These are phyloP conservation scores for Catharus bicknelli DNA, from an alignment of 2,113 vertebrate genomes.

Conservation along the genomic window DNA sequence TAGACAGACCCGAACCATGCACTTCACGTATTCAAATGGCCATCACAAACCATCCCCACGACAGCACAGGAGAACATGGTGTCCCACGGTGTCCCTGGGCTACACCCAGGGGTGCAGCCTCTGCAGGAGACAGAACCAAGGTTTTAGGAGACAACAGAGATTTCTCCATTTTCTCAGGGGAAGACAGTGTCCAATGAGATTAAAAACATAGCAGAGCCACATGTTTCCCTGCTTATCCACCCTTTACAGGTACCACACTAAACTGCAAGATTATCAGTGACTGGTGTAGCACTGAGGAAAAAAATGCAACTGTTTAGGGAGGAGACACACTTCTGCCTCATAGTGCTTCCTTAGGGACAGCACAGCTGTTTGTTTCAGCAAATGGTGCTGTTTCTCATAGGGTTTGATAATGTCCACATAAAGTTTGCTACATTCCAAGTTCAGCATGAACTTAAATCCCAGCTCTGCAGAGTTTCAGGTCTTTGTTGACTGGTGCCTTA, in stretches of 20 bases:
- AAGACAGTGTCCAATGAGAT: not conserved
- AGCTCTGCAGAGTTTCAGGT: not conserved
- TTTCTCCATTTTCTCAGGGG: not conserved
- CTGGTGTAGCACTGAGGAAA: not conserved
- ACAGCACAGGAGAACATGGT: rapidly evolving
- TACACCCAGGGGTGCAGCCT: not conserved
- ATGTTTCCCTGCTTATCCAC: not conserved
- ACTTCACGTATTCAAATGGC: not conserved
- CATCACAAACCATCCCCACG: not conserved
- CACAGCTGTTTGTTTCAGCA: not conserved
- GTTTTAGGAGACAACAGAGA: not conserved
- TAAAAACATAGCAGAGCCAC: not conserved
- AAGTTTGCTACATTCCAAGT: not conserved
- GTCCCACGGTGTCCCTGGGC: rapidly evolving
- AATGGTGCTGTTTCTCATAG: not conserved
- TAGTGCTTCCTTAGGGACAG: not conserved
- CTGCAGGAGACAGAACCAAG: not conserved
- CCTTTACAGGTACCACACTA: not conserved
- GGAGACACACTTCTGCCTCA: not conserved
- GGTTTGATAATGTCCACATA: not conserved
- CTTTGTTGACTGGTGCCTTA: not conserved
- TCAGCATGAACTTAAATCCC: not conserved
- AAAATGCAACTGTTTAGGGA: not conserved
- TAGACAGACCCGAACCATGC: not conserved
- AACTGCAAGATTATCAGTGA: not conserved